Percentiles rank a stretch among this genome's conserved stretches.
Conservation (phyloP, 2,113 vertebrate species). For the Oryzias woworae region DNA sequence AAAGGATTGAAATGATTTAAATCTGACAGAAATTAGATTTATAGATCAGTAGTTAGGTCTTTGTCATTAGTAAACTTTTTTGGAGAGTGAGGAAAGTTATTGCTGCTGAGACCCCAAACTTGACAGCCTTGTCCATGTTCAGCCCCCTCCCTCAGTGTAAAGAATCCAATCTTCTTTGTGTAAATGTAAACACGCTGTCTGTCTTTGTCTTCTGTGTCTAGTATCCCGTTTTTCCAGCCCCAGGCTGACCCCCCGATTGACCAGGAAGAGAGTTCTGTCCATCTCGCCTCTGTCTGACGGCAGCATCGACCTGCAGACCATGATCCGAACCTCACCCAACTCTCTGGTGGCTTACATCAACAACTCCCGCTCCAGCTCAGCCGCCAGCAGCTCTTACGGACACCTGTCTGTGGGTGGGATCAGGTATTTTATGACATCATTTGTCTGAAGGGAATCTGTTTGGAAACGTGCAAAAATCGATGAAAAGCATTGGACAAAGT, state of each 20-base stretch:
- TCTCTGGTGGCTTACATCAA: conserved; percentile 99
- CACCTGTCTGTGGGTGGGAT: conserved; percentile 94
- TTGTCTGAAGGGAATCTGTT: neutral
- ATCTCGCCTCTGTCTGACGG: conserved; percentile 96
- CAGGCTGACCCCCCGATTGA: conserved; percentile 88
- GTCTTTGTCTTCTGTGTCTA: conserved; percentile 51
- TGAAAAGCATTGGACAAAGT: no score
- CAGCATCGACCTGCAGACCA: conserved; percentile 98
- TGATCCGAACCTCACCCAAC: conserved; percentile 98
- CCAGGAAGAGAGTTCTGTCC: conserved; percentile 92
- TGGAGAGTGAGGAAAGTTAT: no score
- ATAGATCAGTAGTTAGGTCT: no score
- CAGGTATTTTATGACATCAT: conserved; percentile 77
- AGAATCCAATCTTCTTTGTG: no score
- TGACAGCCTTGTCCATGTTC: no score
- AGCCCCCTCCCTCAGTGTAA: no score
- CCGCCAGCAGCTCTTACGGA: conserved; percentile 94
- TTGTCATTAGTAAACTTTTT: no score
- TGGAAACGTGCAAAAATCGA: no score
- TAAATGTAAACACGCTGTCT: no score
- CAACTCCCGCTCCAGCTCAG: conserved; percentile 97
- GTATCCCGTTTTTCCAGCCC: conserved; percentile 96
- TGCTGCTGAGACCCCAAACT: no score
- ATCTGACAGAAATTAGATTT: no score
- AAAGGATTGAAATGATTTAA: no score